These are phyloP conservation scores for Microhierax caerulescens DNA, from an alignment of 2,797 vertebrate genomes.

Conservation along the genomic window DNA sequence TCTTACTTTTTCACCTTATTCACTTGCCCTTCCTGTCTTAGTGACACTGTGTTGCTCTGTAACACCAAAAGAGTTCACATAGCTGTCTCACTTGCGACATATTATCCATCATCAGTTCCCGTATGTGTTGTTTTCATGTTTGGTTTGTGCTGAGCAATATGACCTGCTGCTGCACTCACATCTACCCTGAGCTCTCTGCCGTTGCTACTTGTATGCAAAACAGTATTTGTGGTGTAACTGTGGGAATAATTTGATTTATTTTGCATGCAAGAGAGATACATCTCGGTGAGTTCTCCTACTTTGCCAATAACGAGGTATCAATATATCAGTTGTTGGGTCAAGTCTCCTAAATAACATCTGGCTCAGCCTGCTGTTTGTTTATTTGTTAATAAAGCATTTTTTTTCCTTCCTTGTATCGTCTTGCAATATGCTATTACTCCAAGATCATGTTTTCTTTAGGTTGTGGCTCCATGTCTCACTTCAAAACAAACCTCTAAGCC, in stretches of 20 bases:
- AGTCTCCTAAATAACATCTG: conserved; percentile 9
- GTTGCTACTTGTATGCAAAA: neutral
- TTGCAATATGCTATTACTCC: neutral
- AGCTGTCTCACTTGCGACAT: neutral
- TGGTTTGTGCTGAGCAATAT: neutral
- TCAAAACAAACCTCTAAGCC: neutral
- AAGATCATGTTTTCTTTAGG: neutral
- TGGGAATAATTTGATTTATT: neutral
- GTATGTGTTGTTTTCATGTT: neutral
- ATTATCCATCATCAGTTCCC: neutral
- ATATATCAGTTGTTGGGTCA: neutral
- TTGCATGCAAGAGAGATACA: neutral
- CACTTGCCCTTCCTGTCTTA: neutral
- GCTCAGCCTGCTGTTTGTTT: neutral
- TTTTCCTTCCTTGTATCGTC: neutral
- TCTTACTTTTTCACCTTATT: neutral
- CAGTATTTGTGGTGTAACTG: neutral
- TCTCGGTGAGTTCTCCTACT: neutral
- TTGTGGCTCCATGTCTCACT: neutral
- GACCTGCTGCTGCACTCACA: neutral
- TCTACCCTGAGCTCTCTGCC: neutral
- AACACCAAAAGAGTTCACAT: neutral
- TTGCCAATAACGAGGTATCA: conserved; percentile 6
- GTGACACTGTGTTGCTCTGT: neutral
- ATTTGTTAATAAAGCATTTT: conserved; percentile 38